Base-by-base conservation (phyloP, 2,888 invertebrate genomes). In the Torymus auratus region DNA sequence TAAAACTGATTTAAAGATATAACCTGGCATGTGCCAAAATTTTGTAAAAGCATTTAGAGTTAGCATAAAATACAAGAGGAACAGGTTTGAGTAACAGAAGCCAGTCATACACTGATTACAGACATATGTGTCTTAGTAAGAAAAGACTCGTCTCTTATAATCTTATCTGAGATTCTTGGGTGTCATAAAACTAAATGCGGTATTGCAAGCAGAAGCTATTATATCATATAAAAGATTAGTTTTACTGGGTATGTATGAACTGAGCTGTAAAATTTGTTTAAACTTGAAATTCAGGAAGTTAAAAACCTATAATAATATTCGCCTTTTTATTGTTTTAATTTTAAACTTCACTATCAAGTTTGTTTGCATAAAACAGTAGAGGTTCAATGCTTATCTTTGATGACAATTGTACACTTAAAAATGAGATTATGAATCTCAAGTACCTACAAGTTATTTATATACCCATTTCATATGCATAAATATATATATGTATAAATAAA, bases 351-450 rank as follows among this genome's bases (percentile, higher is more conserved):
- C 20, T 67, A 76, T 69, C 53, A 53, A 23, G n/a, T 69, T 23
- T 76, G 68, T 82, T 82, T 79, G 72, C 75, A 73, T 14, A 72
- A 64, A 12, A 71, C 53, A 58, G n/a, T 23, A 41, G 52, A 73
- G 76, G 76, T 72, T 64, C 69, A 50, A 79, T 76, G 69, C 82
- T 76, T 79, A 82, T 82, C 82, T 78, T 68, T 72, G 17, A 3
- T 72, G 17, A 3, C 15, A 79, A 72, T 60, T 53, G n/a, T 17
- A 64, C 41, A 73, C 58, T 82, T 76, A 53, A 72, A 72, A 76
- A 64, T 12, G 70, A 70, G 58, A 71, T 62, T 76, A 61, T 70
- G 28, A 73, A 62, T 73, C 15, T 64, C 7, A 73, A 58, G 67
- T 72, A 12, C 53, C 71, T 58, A 11, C 7, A 69, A 62, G 70